Evolutionary conservation across 2,113 vertebrate genomes (phyloP).

Genomic region (Sturnus vulgaris): DNA sequence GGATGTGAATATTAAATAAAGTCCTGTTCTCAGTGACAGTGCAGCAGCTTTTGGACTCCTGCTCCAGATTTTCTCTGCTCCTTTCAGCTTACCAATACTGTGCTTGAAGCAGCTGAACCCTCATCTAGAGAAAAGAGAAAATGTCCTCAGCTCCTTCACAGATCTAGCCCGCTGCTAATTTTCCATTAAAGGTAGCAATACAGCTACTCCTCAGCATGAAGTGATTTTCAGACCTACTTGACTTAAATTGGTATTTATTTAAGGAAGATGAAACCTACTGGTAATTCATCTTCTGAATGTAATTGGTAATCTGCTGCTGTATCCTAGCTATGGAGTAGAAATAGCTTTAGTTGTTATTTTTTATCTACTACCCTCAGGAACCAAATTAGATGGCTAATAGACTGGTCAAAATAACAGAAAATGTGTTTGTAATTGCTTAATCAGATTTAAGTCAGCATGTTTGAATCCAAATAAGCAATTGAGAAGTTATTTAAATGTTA

Average conservation of each 20-base stretch:
- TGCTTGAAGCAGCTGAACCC: background rate
- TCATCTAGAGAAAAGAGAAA: background rate
- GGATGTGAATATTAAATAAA: background rate
- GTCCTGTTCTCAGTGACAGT: background rate
- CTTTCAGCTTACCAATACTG: background rate
- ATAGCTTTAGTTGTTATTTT: constrained; percentile 11
- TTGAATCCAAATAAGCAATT: background rate
- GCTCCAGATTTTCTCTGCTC: background rate
- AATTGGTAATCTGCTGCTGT: constrained; percentile 27
- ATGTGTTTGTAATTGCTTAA: background rate
- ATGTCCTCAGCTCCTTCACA: background rate
- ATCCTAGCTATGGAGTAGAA: background rate
- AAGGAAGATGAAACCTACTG: background rate
- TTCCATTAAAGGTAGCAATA: background rate
- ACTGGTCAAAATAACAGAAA: constrained; percentile 35
- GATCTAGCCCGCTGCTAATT: background rate
- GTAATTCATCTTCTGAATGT: constrained; percentile 11
- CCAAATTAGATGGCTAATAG: constrained; percentile 27
- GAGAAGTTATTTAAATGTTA: background rate
- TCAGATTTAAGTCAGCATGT: background rate
- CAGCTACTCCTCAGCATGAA: background rate
- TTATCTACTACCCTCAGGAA: background rate
- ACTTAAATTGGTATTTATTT: constrained; percentile 38
- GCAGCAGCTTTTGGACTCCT: background rate
- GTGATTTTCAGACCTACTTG: constrained; percentile 28